These are phyloP conservation scores for Palythoa heliodiscus DNA, from an alignment of 92 coral and sea anemone genomes.

Conservation along the genomic window DNA sequence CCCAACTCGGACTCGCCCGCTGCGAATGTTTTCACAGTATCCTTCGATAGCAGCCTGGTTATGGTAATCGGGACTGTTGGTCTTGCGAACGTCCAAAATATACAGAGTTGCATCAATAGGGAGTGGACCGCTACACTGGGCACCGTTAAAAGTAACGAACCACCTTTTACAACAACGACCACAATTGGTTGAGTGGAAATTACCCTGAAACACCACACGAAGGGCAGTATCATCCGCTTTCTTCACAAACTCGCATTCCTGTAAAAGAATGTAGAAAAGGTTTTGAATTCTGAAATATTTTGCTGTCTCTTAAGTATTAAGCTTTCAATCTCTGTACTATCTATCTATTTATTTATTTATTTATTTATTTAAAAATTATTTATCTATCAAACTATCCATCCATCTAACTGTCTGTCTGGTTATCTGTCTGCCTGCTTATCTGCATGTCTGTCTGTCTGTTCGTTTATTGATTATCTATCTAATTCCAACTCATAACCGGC, in stretches of 20 bases:
- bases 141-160: slow-evolving; percentile 37
- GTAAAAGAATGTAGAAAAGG: not conserved
- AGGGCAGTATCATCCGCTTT: not conserved
- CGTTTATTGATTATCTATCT: no score
- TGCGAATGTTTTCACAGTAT: slow-evolving; percentile 5
- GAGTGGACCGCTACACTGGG: slow-evolving; percentile 16
- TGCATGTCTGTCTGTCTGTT: no score
- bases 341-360: no score
- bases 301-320: no score
- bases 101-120: slow-evolving; percentile 21
- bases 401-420: no score
- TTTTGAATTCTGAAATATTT: no score
- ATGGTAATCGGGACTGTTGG: slow-evolving; percentile 9
- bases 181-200: not conserved
- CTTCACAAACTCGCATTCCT: slow-evolving; percentile 14
- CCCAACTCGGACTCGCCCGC: slow-evolving; percentile 25
- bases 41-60: slow-evolving; percentile 20
- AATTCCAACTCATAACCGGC: no score
- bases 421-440: no score
- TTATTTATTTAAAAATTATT: no score
- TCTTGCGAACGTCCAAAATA: not conserved
- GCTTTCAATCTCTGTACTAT: no score
- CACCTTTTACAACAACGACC: slow-evolving; percentile 18
- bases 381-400: no score
- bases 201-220: slow-evolving; percentile 15